Percentiles rank a stretch among this genome's conserved stretches.
These are phyloP conservation scores for Campoplex nolae DNA, from an alignment of 2,888 invertebrate species.

Conservation along the genomic window DNA sequence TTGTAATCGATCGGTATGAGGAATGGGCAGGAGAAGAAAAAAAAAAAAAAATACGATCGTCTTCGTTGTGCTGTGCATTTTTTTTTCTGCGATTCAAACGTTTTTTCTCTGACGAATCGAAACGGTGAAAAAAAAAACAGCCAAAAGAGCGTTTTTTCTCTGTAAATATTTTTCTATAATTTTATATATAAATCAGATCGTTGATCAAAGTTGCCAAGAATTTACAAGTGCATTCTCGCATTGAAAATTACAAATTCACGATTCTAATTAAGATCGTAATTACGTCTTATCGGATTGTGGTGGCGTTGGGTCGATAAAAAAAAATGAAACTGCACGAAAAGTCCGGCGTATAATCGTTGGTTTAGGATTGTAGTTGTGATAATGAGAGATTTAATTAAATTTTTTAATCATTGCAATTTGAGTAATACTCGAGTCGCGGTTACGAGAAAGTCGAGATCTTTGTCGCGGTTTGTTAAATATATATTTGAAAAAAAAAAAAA, in stretches of 20 bases:
- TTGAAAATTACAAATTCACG: conserved; percentile 2
- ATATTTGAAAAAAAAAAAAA: background rate
- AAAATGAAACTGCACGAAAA: background rate
- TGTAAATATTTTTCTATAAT: background rate
- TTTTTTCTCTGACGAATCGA: too few relatives aligned
- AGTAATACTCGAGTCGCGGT: background rate
- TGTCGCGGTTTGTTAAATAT: background rate
- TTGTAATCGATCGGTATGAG: background rate
- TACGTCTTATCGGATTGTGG: conserved; percentile 11
- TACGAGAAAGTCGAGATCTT: conserved; percentile 1
- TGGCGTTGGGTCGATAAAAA: background rate
- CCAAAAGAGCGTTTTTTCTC: background rate
- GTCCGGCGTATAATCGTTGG: background rate
- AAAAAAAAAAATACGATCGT: conserved; percentile 36
- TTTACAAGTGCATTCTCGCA: conserved; percentile 5
- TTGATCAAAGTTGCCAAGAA: too few relatives aligned
- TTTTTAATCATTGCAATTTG: background rate
- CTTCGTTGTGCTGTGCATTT: conserved; percentile 18
- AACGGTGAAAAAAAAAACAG: background rate
- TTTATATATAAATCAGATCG: background rate
- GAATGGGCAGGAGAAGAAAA: conserved; percentile 9
- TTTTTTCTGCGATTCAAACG: background rate
- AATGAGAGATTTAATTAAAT: background rate
- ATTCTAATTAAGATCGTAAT: conserved; percentile 43
- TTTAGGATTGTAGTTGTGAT: background rate